Base-by-base conservation (phyloP, 2,888 invertebrate species). In the Chymomyza caudatula region DNA sequence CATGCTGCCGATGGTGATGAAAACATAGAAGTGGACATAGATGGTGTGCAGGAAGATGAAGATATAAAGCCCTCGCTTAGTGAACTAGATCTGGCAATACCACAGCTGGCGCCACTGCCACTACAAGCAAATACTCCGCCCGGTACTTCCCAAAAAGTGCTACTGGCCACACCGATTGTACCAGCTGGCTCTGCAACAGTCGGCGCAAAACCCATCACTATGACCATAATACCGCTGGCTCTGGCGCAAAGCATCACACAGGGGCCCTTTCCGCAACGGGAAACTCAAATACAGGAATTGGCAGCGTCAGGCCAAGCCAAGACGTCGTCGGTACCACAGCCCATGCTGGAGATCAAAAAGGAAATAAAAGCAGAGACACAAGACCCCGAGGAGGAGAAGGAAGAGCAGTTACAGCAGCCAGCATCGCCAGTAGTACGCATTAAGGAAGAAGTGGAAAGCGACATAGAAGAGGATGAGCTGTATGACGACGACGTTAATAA, bases 141-240 rank as follows among this genome's bases (percentile, higher is more conserved):
- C 0, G 84, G 79, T 8, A 72, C 87, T 8, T 67, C 88, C 0
- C 88, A 88, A 29, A 87, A 88, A 58, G 88, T 88, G 11, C 73
- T 88, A 0, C 81, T 88, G 4, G 88, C 88, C 42, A 88, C 88
- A 6, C 88, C 88, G 0, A 88, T 88, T 44, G 70, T 85, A 3
- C 71, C 75, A 4, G 70, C 79, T 0, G 75, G 71, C 8, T 73
- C 78, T 0, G 57, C 77, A 3, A 60, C 73, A 5, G 72, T 69
- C 15, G 77, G 83, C 11, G 70, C 82, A 0, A 70, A 85, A 44
- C 83, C 86, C 2, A 79, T 85, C 78, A 88, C 88, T 2, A 88
- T 88, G 88, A 88, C 88, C 19, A 88, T 88, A 43, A 88, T 88
- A 78, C 88, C 88, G 13, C 66, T 88, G 42, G 74, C 88, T 1